Percentiles rank a stretch among this genome's conserved stretches.
These are phyloP conservation scores for Pristiophorus japonicus DNA, from an alignment of 2,113 vertebrate species.

Conservation along the genomic window DNA sequence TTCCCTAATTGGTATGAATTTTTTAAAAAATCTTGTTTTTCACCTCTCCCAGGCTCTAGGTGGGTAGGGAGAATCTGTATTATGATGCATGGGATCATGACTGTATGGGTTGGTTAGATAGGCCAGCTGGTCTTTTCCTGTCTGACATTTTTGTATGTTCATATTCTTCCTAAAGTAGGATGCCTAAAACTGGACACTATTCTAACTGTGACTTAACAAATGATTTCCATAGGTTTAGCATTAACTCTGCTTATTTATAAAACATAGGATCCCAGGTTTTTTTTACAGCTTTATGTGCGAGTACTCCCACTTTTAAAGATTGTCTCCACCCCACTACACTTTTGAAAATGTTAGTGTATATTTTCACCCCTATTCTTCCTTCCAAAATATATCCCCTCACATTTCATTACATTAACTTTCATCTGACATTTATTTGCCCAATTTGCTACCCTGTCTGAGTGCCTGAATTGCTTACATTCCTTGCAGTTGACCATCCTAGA, in stretches of 20 bases:
- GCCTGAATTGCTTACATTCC: too few species aligned
- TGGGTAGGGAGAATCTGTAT: background rate
- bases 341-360: too few species aligned
- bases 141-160: background rate
- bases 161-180: background rate
- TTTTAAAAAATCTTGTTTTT: background rate
- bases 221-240: background rate
- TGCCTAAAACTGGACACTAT: background rate
- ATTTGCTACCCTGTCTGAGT: too few species aligned
- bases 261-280: background rate
- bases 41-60: background rate
- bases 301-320: too few species aligned
- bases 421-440: too few species aligned
- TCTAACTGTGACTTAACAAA: background rate
- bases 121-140: background rate
- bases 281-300: background rate
- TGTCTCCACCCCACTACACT: too few species aligned
- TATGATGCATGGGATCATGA: background rate
- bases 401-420: too few species aligned
- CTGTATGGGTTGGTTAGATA: too few species aligned
- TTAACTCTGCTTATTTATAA: background rate
- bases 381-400: too few species aligned
- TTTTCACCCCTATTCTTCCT: too few species aligned
- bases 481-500: too few species aligned
- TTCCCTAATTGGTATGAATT: background rate